These are phyloP conservation scores for Megamerina dolium DNA, from an alignment of 2,888 invertebrate species.

Conservation along the genomic window DNA sequence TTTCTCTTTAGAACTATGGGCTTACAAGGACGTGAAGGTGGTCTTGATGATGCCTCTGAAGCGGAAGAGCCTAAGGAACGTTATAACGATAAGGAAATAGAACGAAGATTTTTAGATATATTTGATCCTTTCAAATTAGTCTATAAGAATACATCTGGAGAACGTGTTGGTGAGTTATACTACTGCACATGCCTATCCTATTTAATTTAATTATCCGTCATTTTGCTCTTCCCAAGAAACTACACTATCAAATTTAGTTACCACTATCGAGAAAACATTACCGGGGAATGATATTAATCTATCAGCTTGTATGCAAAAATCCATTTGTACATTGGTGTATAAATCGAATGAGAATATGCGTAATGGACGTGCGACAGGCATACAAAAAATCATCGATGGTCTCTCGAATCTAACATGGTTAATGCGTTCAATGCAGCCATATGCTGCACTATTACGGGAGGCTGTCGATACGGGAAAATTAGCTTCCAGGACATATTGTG, in stretches of 20 bases:
- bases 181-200: not conserved
- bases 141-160: conserved; percentile 33
- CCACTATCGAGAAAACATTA: conserved; percentile 53
- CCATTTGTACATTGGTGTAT: conserved; percentile 53
- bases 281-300: conserved; percentile 57
- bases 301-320: conserved; percentile 57
- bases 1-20: conserved; percentile 11
- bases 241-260: conserved; percentile 36
- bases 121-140: conserved; percentile 35
- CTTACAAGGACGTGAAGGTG: not conserved
- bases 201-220: not conserved
- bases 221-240: conserved; percentile 27
- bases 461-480: conserved; percentile 52
- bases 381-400: conserved; percentile 53
- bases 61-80: not conserved
- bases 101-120: conserved; percentile 15
- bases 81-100: conserved; percentile 7
- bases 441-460: conserved; percentile 48
- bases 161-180: conserved; percentile 27
- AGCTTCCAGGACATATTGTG: conserved; percentile 40
- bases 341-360: conserved; percentile 38
- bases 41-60: not conserved
- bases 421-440: conserved; percentile 48
- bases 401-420: conserved; percentile 51
- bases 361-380: conserved; percentile 45